Base-by-base conservation (phyloP, 2,113 vertebrate genomes). In the Xenopus borealis region DNA sequence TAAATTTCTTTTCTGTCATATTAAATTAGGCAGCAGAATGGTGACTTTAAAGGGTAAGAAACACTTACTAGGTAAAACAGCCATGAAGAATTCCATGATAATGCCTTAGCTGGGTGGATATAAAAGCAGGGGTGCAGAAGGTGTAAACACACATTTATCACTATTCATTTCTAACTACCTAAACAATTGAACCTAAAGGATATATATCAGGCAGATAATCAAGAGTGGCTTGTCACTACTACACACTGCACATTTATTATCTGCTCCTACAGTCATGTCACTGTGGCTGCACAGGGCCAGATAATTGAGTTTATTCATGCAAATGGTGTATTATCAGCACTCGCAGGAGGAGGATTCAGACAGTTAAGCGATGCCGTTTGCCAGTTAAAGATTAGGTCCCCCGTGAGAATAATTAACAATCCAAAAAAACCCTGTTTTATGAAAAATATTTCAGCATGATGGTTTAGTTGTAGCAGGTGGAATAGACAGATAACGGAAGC, bases 391-490 rank as follows among this genome's bases (percentile, higher is more conserved):
- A 92, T 93, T 93, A 93, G 88, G 85, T 86, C 16, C 89, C 91
- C 85, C 88, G 72, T 79, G 90, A 91, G 91, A 90, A 91, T 91
- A 91, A 93, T 92, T 93, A 92, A 91, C 86, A 87, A 87, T 88
- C 86, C 86, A 83, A 71, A 86, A n/a, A 27, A 85, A 80, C 84
- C 85, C 87, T 79, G 81, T 80, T 86, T 69, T 85, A 85, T 89
- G 83, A 86, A 84, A 50, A 67, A 67, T 20, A 69, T 69, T 79
- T 80, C 81, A 75, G 72, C 78, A 81, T 80, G 88, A 84, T 89
- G 88, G 86, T 86, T 86, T 86, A 86, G 78, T 78, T 84, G 85
- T 85, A 85, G 87, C 91, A 92, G 91, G 91, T 93, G 91, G 89
- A 87, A 91, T 85, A 79, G 71, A 80, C 85, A 71, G 91, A 93